These are phyloP conservation scores for Stegostoma tigrinum DNA, from an alignment of 2,113 vertebrate genomes.

Conservation along the genomic window DNA sequence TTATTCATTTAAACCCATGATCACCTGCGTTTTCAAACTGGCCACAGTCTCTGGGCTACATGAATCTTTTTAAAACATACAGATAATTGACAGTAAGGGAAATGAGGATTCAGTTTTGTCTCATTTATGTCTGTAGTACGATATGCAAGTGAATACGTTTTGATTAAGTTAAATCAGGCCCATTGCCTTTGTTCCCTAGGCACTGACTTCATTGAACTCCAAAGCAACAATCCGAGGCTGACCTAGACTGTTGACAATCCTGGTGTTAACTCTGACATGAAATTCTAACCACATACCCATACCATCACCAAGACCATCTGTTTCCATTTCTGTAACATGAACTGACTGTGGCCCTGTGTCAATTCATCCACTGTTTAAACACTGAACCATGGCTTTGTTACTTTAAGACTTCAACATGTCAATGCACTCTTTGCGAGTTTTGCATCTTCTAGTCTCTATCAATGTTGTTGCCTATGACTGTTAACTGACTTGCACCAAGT, in stretches of 20 bases:
- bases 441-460: not conserved
- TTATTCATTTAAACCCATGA: too few relatives aligned
- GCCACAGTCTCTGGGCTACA: too few relatives aligned
- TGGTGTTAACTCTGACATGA: not conserved
- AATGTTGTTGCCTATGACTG: not conserved
- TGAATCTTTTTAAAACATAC: too few relatives aligned
- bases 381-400: not conserved
- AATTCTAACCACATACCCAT: not conserved
- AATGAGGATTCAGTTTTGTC: too few relatives aligned
- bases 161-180: not conserved
- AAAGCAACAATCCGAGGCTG: not conserved
- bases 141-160: not conserved
- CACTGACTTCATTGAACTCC: not conserved
- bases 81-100: too few relatives aligned
- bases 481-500: not conserved
- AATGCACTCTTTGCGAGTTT: not conserved
- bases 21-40: too few relatives aligned
- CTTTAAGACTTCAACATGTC: not conserved
- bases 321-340: not conserved
- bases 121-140: too few relatives aligned
- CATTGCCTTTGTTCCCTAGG: not conserved
- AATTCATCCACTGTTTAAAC: not conserved
- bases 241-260: not conserved
- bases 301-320: not conserved
- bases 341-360: not conserved